Percentiles rank a stretch among this genome's conserved stretches.
These are phyloP conservation scores for Onychomys torridus DNA, from an alignment of 2,797 vertebrate species.

Conservation along the genomic window DNA sequence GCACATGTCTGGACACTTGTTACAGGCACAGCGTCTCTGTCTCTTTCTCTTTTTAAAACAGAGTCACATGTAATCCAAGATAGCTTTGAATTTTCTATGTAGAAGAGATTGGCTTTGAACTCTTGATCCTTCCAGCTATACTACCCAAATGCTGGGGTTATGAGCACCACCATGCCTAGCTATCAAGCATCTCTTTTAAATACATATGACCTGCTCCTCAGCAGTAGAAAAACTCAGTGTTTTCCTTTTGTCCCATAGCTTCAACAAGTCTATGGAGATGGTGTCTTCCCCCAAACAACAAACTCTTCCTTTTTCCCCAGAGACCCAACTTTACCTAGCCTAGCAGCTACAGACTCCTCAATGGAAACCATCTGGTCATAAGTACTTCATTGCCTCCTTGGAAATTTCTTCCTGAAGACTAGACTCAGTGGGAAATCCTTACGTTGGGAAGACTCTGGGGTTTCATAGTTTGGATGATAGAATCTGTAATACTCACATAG, in stretches of 20 bases:
- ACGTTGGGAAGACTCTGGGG: background rate
- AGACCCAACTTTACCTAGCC: constrained; percentile 42
- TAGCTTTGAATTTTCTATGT: too few species aligned
- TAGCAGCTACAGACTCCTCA: background rate
- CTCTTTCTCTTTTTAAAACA: too few species aligned
- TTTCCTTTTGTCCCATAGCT: constrained; percentile 24
- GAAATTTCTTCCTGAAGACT: constrained; percentile 48
- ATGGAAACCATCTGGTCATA: background rate
- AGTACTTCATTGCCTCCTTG: background rate
- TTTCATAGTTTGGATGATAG: background rate
- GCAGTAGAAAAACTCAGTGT: constrained; percentile 10
- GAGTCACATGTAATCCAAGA: too few species aligned
- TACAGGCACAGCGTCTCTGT: too few species aligned
- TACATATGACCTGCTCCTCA: background rate
- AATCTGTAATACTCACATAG: background rate
- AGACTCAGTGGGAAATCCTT: constrained; percentile 14
- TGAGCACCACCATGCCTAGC: background rate
- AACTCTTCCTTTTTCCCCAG: constrained; percentile 40
- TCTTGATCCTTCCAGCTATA: too few species aligned
- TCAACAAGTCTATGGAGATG: constrained; percentile 44
- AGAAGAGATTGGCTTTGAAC: too few species aligned
- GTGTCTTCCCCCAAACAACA: constrained; percentile 61
- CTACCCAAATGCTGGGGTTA: background rate
- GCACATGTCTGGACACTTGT: too few species aligned
- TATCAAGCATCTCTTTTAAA: background rate